Evolutionary conservation across 1,140 invertebrate species (phyloP).

Genomic region (Sinella curviseta): DNA sequence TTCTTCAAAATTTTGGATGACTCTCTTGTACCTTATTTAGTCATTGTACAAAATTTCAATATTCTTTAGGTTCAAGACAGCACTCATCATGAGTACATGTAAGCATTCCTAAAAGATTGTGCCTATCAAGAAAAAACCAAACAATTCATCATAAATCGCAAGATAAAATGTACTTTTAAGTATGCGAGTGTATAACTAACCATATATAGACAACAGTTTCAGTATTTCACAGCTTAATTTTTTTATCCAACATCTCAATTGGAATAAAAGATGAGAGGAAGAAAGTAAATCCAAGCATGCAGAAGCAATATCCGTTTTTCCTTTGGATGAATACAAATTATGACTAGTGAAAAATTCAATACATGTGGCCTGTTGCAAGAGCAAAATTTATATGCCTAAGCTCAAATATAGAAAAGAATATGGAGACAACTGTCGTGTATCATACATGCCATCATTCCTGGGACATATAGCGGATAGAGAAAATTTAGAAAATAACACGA

Average conservation of each 20-base stretch:
- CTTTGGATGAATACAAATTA: constrained; percentile 5
- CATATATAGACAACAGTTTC: too few species aligned
- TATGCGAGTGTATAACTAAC: too few species aligned
- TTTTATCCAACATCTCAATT: background rate
- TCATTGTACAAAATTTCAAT: too few species aligned
- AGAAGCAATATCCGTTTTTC: constrained; percentile 11
- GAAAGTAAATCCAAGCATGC: background rate
- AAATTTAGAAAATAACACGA: background rate
- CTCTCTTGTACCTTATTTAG: too few species aligned
- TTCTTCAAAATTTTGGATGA: too few species aligned
- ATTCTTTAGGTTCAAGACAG: too few species aligned
- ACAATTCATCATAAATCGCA: background rate
- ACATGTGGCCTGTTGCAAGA: background rate
- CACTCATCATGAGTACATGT: too few species aligned
- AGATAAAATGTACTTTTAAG: too few species aligned
- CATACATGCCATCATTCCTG: background rate
- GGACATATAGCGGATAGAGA: too few species aligned
- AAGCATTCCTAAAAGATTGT: too few species aligned
- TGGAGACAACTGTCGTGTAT: background rate
- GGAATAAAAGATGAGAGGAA: background rate
- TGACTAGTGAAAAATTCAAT: constrained; percentile 9
- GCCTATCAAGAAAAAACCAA: too few species aligned
- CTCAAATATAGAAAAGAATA: background rate
- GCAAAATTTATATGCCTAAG: too few species aligned
- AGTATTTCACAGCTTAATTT: background rate